phyloP scores from a whole-genome alignment of 2,113 vertebrate genomes.

The Ondatra zibethicus region DNA sequence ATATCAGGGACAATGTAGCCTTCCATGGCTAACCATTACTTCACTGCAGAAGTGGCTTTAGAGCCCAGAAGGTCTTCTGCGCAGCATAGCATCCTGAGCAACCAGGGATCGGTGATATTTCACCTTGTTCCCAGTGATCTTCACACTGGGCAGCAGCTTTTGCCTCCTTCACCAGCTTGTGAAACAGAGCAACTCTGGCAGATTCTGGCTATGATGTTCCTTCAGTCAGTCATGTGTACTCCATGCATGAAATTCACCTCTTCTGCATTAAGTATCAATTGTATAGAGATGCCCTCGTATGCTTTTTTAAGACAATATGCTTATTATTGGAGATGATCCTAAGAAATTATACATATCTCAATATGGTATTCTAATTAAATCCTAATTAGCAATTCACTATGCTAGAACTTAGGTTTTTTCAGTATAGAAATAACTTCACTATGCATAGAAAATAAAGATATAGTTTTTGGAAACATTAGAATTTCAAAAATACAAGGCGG shows the following conservation, averaged over 20 bases:
- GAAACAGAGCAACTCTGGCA: background rate
- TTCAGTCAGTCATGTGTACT: background rate
- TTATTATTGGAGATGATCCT: slow-evolving; percentile 72
- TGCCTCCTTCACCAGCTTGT: background rate
- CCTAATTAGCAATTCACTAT: slow-evolving; percentile 73
- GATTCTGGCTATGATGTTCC: background rate
- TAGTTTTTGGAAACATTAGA: slow-evolving; percentile 71
- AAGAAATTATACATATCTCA: slow-evolving; percentile 67
- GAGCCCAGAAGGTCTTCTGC: background rate
- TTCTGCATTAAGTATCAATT: background rate
- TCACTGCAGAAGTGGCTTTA: background rate
- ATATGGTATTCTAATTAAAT: slow-evolving; percentile 79
- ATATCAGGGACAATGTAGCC: background rate
- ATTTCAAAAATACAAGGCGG: slow-evolving; percentile 75
- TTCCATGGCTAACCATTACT: background rate
- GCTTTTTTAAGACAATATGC: slow-evolving; percentile 47
- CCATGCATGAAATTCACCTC: background rate
- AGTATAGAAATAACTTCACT: slow-evolving; percentile 65
- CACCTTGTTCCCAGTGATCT: background rate
- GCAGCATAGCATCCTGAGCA: background rate
- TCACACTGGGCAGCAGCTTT: background rate
- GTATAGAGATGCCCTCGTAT: background rate
- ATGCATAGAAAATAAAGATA: slow-evolving; percentile 73
- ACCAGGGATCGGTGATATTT: background rate
- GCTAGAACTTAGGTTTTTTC: slow-evolving; percentile 68